Evolutionary conservation across 2,113 vertebrate species (phyloP), one percentile per base, ranked within the genome.

Genomic region (Columba livia): DNA sequence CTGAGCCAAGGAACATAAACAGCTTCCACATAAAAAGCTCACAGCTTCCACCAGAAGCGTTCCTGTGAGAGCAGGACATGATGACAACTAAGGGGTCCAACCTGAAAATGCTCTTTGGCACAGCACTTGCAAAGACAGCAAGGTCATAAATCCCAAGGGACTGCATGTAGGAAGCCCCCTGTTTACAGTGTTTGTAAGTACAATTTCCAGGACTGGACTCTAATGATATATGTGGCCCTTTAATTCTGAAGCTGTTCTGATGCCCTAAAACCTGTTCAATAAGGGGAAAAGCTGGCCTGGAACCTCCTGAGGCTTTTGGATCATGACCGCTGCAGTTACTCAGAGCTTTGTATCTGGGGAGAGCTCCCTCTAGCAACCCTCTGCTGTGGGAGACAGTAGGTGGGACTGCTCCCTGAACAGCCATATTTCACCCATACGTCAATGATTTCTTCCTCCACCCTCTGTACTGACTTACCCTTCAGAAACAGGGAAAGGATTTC

Each of bases 391-490:
- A 88, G 8, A 15, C 19, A 13, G 42, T 5, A 38, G n/a, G 20
- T 64, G 32, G 29, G 32, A 61, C 29, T 34, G 21, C 42, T 78
- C 40, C 54, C 42, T 61, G 11, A 15, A 28, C 14, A 56, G 64
- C 26, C 25, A 3, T 28, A 14, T 80, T 72, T 67, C 12, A 69
- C 29, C 29, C 20, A 5, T 8, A 36, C n/a, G 10, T 3, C 0
- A 0, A 12, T 21, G 13, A 14, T 54, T 75, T 83, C 18, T 23
- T 62, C n/a, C 15, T 5, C 3, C 2, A 5, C 12, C 4, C 29
- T 87, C 44, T 51, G 32, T 31, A 23, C 8, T 3, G 5, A 26
- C 15, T 25, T 28, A 20, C 3, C 11, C 44, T 29, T 29, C 31
- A 32, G 58, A 73, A 73, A 57, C 14, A 28, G 53, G 29, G 15